Evolutionary conservation across 2,888 invertebrate species (phyloP), one percentile per base, ranked within the genome.

Genomic region (Bhutanitis thaidina): DNA sequence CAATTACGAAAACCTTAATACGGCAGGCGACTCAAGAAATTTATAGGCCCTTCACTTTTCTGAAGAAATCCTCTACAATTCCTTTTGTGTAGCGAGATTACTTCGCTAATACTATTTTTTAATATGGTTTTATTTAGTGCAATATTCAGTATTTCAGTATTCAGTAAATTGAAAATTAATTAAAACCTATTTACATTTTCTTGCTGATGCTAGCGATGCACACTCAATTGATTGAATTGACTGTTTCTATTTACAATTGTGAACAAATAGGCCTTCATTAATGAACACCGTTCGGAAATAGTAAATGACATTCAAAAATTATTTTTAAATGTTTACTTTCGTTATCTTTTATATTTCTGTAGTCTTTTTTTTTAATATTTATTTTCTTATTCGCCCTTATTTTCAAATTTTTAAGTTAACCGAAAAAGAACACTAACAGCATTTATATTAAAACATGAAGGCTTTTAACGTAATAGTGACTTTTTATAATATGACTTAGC

Each of bases 1-100:
- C 74, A 80, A 81, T 82, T 74, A 80, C 63, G 61, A 60, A n/a
- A 67, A 66, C 62, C 61, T 67, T 73, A 70, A 71, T 69, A 69
- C 66, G 60, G 58, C 46, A 61, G 65, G 65, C 62, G 63, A 40
- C 44, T 61, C 61, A 64, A 67, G 59, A 61, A 71, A 77, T 80
- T 76, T 77, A 74, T 73, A 62, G 60, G 54, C 50, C 59, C 53
- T 56, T 59, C 60, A 57, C 60, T 67, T 67, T 66, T 66, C 62
- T 63, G 45, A 43, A 43, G 51, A 54, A 52, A 55, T 49, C 12
- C n/a, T 7, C 7, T 45, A 50, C 47, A 49, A 49, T 56, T 49
- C 25, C 14, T 53, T 54, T 56, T 52, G 41, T 43, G 39, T 35
- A 14, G 16, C 50, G 12, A 15, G 35, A 50, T 50, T 34, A 45